Base-by-base conservation (phyloP, 1,140 invertebrate genomes). In the Drosophila hydei region DNA sequence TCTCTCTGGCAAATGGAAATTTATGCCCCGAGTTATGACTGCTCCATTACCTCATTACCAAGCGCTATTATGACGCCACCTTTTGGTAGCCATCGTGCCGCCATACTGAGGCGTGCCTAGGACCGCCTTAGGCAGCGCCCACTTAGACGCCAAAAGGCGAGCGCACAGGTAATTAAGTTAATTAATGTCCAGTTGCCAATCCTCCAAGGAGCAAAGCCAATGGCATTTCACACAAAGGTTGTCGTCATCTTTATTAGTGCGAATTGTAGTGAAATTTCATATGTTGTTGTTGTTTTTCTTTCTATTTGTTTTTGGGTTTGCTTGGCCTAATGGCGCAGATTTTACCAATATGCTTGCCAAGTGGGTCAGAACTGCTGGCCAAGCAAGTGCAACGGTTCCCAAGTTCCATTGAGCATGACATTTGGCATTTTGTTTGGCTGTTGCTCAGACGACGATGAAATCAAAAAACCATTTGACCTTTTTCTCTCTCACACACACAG, bases 401-500 rank as follows among this genome's bases (percentile, higher is more conserved):
- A 73, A 69, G 14, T 36, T 63, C 67, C 51, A 64, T 52, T 42
- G 56, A 62, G 58, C 72, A 77, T 77, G 75, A 77, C 75, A 65
- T 67, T 77, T 77, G 68, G 62, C 72, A 77, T 77, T 77, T 75
- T 72, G 72, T 75, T 72, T 52, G 56, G 60, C 70, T 77, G 72
- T 77, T 77, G 61, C 75, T 75, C 59, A 25, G 38, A 45, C 64
- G 38, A 60, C 60, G 48, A 45, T 52, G 36, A 65, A 51, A 60
- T 63, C 60, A 70, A 70, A 74, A 64, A 71, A 36, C 56, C 21
- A 67, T 77, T 67, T 77, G 75, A 77, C 58, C 61, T 72, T 77
- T 72, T 75, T 77, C 42, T 16, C 14, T 16, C 5, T 40, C 3
- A 23, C 14, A 30, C n/a, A 16, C 38, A 16, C 38, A 14, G n/a